Percentiles rank a stretch among this genome's conserved stretches.
These are phyloP conservation scores for Chrysocyon brachyurus DNA, from an alignment of 2,797 vertebrate genomes.

Conservation along the genomic window DNA sequence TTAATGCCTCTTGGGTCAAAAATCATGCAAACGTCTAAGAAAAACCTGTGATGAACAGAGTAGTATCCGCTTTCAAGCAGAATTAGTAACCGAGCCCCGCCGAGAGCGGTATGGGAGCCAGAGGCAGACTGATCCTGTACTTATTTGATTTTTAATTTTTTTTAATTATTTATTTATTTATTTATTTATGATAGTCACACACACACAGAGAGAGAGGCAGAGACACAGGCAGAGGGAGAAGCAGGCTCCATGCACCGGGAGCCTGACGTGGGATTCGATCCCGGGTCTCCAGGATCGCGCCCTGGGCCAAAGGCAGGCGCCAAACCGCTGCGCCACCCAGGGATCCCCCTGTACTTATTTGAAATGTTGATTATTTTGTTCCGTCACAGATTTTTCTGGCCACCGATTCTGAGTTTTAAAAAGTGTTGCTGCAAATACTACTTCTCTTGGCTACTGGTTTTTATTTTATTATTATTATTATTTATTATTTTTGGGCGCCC, in stretches of 20 bases:
- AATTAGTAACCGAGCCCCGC: neutral
- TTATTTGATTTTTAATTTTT: neutral
- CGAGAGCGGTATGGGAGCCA: neutral
- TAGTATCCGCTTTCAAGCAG: constrained; percentile 9
- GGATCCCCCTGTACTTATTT: neutral
- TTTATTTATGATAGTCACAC: too few relatives aligned
- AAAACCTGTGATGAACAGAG: neutral
- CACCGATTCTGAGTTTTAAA: constrained; percentile 1
- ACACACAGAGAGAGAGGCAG: too few relatives aligned
- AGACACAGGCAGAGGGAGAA: too few relatives aligned
- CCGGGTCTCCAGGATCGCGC: too few relatives aligned
- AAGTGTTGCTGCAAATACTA: neutral
- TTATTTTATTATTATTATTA: neutral
- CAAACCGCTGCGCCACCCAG: too few relatives aligned
- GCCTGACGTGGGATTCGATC: too few relatives aligned
- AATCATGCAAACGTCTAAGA: neutral
- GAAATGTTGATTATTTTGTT: constrained; percentile 40
- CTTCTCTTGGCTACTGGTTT: neutral
- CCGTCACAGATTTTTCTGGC: neutral
- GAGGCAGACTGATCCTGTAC: neutral
- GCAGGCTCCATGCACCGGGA: too few relatives aligned
- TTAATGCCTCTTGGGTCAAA: constrained; percentile 17
- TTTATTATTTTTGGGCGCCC: neutral
- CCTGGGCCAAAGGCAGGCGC: too few relatives aligned
- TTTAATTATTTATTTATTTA: too few relatives aligned